Evolutionary conservation across 2,113 vertebrate genomes (phyloP), one percentile per base, ranked within the genome.

Genomic region (Mormyrus iriodes): DNA sequence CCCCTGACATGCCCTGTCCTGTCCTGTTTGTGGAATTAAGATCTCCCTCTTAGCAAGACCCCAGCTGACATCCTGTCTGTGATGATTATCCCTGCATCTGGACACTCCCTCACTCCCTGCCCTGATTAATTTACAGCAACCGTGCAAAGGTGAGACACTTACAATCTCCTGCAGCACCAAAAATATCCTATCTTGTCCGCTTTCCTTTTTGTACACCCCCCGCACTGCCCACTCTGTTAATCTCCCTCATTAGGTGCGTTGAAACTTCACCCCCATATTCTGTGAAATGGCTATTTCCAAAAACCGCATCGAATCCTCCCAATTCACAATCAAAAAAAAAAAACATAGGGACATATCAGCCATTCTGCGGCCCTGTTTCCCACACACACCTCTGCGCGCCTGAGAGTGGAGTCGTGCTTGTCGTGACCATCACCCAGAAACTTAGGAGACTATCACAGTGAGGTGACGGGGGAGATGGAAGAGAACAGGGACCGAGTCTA

Each of bases 211-310:
- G 9, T 3, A 10, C 61, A 3, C 3, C n/a, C 61, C 61, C 9
- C 9, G 21, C 48, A 1, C 8, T 46, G 8, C 9, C 44, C 48
- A 1, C 8, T 46, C 21, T n/a, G 46, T n/a, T 46, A 83, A n/a
- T n/a, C 21, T 85, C 21, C 24, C 21, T 46, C 44, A 3, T 49
- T 27, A 48, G 19, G 83, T n/a, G 21, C 46, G 44, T 85, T 19
- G 17, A 49, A 17, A 1, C 39, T 42, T 3, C 39, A 19, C 13
- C 31, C 83, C 42, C 21, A 1, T 44, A n/a, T 2, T 3, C 44
- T 24, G 42, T 49, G 24, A 49, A 85, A 85, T n/a, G 48, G 46
- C 24, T 27, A 89, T 89, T 89, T 90, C 82, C n/a, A 86, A 52
- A 86, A 49, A 46, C 24, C 15, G 44, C 24, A 15, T 85, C 42